These are phyloP conservation scores for Tenthredo livida DNA, from an alignment of 2,888 invertebrate species.

Conservation along the genomic window DNA sequence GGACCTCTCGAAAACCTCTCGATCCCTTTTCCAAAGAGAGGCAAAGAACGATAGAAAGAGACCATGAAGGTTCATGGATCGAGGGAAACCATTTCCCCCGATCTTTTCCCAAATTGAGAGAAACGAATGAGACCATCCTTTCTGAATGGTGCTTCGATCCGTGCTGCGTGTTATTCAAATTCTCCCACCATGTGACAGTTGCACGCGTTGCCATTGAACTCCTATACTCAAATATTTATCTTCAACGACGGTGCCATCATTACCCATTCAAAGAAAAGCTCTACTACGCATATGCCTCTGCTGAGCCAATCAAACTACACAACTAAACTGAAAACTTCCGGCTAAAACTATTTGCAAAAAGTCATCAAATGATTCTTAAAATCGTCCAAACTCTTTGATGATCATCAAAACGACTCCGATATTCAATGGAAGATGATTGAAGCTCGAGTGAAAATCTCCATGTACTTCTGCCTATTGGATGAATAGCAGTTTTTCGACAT, in stretches of 20 bases:
- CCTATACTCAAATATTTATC: not conserved
- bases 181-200: constrained; percentile 43
- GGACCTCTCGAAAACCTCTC: constrained; percentile 47
- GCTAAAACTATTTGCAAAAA: not conserved
- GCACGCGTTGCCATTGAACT: constrained; percentile 24
- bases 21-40: constrained; percentile 30
- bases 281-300: not conserved
- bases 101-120: constrained; percentile 36
- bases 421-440: not conserved
- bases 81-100: constrained; percentile 1
- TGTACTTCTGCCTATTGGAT: not conserved
- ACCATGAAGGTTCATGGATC: constrained; percentile 4
- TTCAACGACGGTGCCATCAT: not conserved
- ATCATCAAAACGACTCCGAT: not conserved
- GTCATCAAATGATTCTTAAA: not conserved
- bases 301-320: not conserved
- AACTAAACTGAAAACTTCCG: not conserved
- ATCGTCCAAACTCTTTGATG: not conserved
- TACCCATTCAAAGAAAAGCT: not conserved
- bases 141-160: constrained; percentile 32
- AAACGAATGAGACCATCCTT: constrained; percentile 39
- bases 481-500: not conserved
- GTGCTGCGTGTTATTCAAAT: constrained; percentile 29
- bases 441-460: not conserved
- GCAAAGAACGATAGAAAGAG: constrained; percentile 6